Evolutionary conservation across 2,888 invertebrate genomes (phyloP).

Genomic region (Trisateles emortualis): DNA sequence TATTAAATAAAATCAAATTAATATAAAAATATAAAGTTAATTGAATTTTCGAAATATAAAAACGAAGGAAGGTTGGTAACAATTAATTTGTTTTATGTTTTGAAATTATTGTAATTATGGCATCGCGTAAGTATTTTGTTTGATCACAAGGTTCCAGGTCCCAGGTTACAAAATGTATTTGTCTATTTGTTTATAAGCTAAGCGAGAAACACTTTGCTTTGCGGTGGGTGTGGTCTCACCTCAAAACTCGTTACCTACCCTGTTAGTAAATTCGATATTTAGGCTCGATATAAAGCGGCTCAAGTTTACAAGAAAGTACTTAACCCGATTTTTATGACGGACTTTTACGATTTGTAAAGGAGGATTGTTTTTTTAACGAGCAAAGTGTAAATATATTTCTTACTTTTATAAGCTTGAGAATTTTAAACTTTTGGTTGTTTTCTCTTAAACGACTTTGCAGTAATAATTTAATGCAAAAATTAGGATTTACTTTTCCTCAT

Average conservation of each 20-base stretch:
- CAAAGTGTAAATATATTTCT: conserved; percentile 17
- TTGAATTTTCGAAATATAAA: too few species aligned
- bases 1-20: too few species aligned
- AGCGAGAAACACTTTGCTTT: conserved; percentile 23
- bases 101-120: too few species aligned
- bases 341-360: conserved; percentile 34
- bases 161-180: background rate
- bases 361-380: conserved; percentile 27
- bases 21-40: too few species aligned
- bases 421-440: background rate
- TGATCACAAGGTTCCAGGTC: too few species aligned
- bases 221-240: conserved; percentile 17
- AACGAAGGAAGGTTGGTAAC: too few species aligned
- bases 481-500: background rate
- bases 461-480: background rate
- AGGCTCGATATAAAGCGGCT: conserved; percentile 33
- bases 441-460: background rate
- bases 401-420: background rate
- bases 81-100: too few species aligned
- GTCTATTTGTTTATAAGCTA: background rate
- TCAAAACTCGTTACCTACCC: conserved; percentile 38
- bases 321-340: conserved; percentile 33
- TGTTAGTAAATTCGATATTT: conserved; percentile 44
- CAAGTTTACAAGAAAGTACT: conserved; percentile 26
- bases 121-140: too few species aligned